Base-by-base conservation (phyloP, 2,797 vertebrate species). In the Pangasius krempfi region DNA sequence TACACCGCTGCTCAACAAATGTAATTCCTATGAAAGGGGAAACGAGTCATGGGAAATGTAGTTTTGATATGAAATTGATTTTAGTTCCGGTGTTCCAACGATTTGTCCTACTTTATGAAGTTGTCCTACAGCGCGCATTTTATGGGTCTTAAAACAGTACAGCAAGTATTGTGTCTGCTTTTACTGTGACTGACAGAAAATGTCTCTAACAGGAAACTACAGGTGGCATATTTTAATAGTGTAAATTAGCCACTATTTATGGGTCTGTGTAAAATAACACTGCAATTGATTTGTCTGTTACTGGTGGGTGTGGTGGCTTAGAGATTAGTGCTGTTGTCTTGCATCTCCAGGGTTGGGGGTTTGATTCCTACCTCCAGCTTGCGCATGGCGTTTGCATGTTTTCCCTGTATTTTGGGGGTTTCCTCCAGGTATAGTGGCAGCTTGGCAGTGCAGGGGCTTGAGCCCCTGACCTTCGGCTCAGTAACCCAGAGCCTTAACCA, bases 31-130 rank as follows among this genome's bases (percentile, higher is more conserved):
- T 7, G 4, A 9, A 54, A 4, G 20, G 33, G 25, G 4, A 8
- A 0, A 22, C 3, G 1, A 1, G 9, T 72, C 22, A 14, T 70
- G 78, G 88, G 58, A 83, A 88, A 91, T 82, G 78, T 88, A 86
- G 86, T 91, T 84, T 84, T 89, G 1, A 52, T 20, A 30, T 81
- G 18, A 79, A 54, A 4, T 16, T 0, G 47, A 50, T 25, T 7
- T n/a, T 78, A 30, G 27, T 47, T 44, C 22, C 22, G 4, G 50
- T 30, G n/a, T 54, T 22, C 4, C 30, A 30, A 5, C 12, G 0
- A 75, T 47, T 47, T 6, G 40, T 47, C 20, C 1, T 70, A 70
- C 16, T 18, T 72, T 70, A 33, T 33, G 4, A 66, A 66, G 13
- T 13, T 68, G 64, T 68, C 13, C 13, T 33, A 16, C 64, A 68